Base-by-base conservation (phyloP, 2,888 invertebrate genomes). In the Cantharis nigra region DNA sequence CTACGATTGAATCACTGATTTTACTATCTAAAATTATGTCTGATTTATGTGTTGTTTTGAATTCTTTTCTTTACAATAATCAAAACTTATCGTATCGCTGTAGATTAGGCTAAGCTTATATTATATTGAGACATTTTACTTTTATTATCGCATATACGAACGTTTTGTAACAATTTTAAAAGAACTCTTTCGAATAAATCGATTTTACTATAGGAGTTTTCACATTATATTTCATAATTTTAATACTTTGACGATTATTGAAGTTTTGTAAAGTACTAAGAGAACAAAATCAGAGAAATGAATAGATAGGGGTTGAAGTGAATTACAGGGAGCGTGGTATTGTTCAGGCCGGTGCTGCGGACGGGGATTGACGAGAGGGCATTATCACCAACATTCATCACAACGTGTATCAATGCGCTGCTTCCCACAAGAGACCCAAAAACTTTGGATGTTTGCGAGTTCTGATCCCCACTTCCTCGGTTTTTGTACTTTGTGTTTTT, bases 261-360 rank as follows among this genome's bases (percentile, higher is more conserved):
- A 85, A 85, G 86, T 85, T 85, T 86, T 83, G 82, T 80, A 81
- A 80, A 80, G 82, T 83, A 83, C 80, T 80, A 83, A 83, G 83
- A 83, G 81, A 83, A 84, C 82, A 80, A 82, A 82, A 83, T 83
- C 83, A 80, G 77, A 79, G 83, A 84, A 87, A 86, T 87, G 87
- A 87, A 88, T 88, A 87, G 88, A 87, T 87, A 87, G 87, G 87
- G 87, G 86, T 86, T 85, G 85, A 87, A 87, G 86, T 87, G 88
- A 87, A 86, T 87, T 87, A 87, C 87, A 85, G 85, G 86, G 85
- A 84, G 84, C 85, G 85, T 84, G 87, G 89, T 90, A 88, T 90
- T 90, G 90, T 90, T 90, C 89, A 91, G 91, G 90, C 88, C 88
- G 87, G 88, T 89, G 89, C 87, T 88, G 87, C 87, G 88, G 89